Base-by-base conservation (phyloP, 2,113 vertebrate genomes). In the Corapipo altera region DNA sequence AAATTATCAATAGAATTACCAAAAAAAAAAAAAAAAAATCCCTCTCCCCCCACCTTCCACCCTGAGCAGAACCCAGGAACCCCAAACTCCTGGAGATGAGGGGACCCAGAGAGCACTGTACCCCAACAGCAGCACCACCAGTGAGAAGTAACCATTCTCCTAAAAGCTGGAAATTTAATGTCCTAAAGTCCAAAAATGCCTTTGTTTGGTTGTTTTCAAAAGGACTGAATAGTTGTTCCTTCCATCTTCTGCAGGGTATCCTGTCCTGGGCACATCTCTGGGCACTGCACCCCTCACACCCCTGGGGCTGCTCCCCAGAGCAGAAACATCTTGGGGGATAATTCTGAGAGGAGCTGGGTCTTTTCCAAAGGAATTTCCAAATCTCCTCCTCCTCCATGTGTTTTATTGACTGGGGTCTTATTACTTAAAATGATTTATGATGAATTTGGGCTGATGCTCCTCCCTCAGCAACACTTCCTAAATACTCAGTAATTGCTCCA, bases 101-200 rank as follows among this genome's bases (percentile, higher is more conserved):
- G 44, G 41, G 49, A 30, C 8, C 0, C 4, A 32, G 28, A 23
- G 24, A 61, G 39, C 4, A 2, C 32, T 0, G 1, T 2, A 11
- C 43, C 44, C 73, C 66, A 43, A 6, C 17, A 20, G 35, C 59
- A 49, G 26, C 51, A 59, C 23, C 39, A 6, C 17, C 33, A 33
- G 78, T 10, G 24, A 43, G 27, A 39, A n/a, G 8, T 27, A 43
- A 10, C 0, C 6, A 28, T 48, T 67, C 74, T 7, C 44, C 27
- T 15, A 24, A 55, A 27, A 78, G 26, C 10, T 44, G 61, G 37
- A 62, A 57, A 62, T 1, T 4, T 24, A 22, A 44, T 4, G 0
- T 6, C 28, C 6, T n/a, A 16, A 49, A 71, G 26, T 28, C 7
- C 15, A 35, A 1, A 16, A 5, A 15, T 9, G 8, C 11, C 1